Percentiles rank a stretch among this genome's conserved stretches.
Conservation (phyloP, 2,113 vertebrate species). For the Onychostruthus taczanowskii region DNA sequence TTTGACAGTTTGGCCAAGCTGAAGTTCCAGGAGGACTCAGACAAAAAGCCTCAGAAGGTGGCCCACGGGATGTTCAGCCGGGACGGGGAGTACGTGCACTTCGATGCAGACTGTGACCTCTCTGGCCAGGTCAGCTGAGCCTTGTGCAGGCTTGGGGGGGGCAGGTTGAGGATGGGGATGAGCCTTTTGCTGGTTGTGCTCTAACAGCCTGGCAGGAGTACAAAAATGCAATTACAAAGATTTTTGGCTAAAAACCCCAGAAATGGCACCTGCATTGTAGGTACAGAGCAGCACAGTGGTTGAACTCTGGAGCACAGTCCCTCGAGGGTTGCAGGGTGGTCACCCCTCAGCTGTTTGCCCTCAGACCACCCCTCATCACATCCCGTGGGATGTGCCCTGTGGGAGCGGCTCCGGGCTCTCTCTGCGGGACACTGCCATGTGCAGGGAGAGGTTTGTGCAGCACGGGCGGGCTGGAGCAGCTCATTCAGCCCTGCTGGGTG, state of each 20-base stretch:
- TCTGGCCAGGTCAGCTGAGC: constrained; percentile 69
- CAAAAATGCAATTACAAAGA: neutral
- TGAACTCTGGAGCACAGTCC: neutral
- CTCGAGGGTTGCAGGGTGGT: fast-evolving
- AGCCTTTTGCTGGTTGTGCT: neutral
- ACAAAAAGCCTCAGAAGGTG: constrained; percentile 1
- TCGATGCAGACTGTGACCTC: constrained; percentile 64
- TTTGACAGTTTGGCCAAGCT: constrained; percentile 76
- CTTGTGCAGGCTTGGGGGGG: fast-evolving
- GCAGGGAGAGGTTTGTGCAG: neutral
- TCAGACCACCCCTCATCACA: fast-evolving
- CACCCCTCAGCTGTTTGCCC: no score
- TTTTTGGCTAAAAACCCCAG: neutral
- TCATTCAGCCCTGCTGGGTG: fast-evolving
- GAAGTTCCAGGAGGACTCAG: constrained; percentile 28
- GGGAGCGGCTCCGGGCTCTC: fast-evolving
- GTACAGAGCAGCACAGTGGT: neutral
- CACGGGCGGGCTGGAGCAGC: fast-evolving
- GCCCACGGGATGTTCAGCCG: constrained; percentile 75
- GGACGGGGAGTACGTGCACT: constrained; percentile 68
- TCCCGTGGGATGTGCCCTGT: fast-evolving
- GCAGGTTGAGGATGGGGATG: fast-evolving
- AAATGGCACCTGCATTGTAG: fast-evolving
- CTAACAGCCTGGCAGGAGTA: neutral
- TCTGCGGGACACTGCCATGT: fast-evolving